phyloP scores from a whole-genome alignment of 2,888 invertebrate genomes.

The Tetragonula carbonaria region DNA sequence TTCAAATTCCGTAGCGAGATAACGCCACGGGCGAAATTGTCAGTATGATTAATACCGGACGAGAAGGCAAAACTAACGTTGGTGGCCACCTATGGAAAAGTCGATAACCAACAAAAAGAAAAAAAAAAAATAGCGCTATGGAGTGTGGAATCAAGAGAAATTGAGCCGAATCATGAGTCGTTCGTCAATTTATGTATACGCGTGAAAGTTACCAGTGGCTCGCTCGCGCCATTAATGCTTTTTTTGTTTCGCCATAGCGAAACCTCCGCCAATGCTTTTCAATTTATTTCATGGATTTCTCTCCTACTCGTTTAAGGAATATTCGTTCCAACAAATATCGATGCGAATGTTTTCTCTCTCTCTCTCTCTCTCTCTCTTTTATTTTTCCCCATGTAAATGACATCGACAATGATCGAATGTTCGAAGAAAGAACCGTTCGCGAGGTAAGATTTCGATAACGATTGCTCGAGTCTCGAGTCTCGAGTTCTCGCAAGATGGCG shows the following conservation, averaged over 20 bases:
- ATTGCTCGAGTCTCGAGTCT: too few species aligned
- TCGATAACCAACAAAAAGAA: conserved; percentile 54
- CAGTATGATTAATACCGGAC: conserved; percentile 70
- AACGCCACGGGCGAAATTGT: conserved; percentile 64
- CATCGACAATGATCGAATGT: neutral
- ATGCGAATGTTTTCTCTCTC: neutral
- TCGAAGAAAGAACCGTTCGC: neutral
- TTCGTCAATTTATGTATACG: conserved; percentile 61
- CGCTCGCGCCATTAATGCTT: conserved; percentile 1
- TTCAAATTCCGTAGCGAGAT: conserved; percentile 69
- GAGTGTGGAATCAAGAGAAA: conserved; percentile 65
- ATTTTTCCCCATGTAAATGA: neutral
- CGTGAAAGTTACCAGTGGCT: conserved; percentile 61
- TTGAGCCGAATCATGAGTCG: conserved; percentile 43
- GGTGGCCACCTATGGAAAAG: conserved; percentile 62
- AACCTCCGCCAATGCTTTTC: conserved; percentile 29
- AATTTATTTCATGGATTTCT: conserved; percentile 25
- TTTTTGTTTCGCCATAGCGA: conserved; percentile 40
- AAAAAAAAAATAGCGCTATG: conserved; percentile 17
- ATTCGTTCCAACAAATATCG: neutral
- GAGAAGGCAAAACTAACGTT: conserved; percentile 61
- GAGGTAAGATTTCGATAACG: neutral
- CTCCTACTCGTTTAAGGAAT: conserved; percentile 8
- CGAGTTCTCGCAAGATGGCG: too few species aligned
- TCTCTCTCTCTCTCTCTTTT: neutral